Conservation (phyloP, 2,888 invertebrate species). For the Rhyacophila evoluta region DNA sequence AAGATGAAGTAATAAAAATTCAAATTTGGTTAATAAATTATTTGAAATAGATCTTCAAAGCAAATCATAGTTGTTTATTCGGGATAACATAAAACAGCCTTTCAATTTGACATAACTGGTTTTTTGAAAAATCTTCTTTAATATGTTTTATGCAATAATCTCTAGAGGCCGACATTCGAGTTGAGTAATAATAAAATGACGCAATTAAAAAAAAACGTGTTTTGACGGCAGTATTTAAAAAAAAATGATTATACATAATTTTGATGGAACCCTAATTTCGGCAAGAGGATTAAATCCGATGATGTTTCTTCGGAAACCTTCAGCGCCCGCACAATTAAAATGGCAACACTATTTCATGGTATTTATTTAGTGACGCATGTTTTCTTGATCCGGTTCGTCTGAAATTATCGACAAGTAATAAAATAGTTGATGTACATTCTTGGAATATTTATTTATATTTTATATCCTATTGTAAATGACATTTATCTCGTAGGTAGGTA, state of each 20-base stretch:
- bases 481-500: too few species aligned
- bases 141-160: constrained; percentile 1
- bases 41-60: constrained; percentile 1
- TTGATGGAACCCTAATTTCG: background rate
- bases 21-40: constrained; percentile 4
- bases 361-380: background rate
- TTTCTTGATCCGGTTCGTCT: background rate
- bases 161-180: constrained; percentile 12
- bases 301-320: constrained; percentile 6
- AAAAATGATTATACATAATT: background rate
- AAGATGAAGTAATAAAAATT: constrained; percentile 5
- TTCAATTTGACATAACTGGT: background rate
- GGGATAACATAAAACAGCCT: background rate
- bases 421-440: too few species aligned
- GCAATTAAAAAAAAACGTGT: background rate
- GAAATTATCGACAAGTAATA: too few species aligned
- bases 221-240: background rate
- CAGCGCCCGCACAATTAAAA: background rate
- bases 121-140: background rate
- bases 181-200: background rate
- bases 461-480: too few species aligned
- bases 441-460: too few species aligned
- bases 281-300: background rate
- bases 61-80: constrained; percentile 1
- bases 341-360: background rate